A percentile compares a stretch with the other conserved stretches of the same genome.
Conservation (phyloP, 1,140 invertebrate genomes). For the Pantala flavescens region DNA sequence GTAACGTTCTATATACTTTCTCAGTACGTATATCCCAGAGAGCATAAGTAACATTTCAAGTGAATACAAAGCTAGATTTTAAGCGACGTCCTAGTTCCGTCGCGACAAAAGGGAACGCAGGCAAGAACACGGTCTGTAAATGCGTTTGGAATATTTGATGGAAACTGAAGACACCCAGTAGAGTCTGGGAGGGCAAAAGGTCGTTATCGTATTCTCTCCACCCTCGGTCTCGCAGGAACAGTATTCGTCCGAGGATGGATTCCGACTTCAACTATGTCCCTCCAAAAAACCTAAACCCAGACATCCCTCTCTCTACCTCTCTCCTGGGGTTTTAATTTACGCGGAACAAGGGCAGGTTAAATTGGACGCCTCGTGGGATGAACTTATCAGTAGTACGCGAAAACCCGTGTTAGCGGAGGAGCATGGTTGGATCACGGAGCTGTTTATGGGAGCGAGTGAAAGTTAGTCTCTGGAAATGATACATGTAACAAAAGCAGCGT, state of each 20-base stretch:
- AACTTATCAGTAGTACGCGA: not conserved
- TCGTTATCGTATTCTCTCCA: not conserved
- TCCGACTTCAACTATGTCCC: not conserved
- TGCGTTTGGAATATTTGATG: slow-evolving; percentile 7
- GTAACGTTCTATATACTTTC: too few species aligned
- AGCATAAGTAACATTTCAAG: not conserved
- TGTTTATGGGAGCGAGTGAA: slow-evolving; percentile 5
- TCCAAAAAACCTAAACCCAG: not conserved
- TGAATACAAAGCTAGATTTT: not conserved
- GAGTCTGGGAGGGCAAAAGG: not conserved
- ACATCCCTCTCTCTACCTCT: not conserved
- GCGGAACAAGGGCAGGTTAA: slow-evolving; percentile 7
- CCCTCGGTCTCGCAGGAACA: not conserved
- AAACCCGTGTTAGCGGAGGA: not conserved
- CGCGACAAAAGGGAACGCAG: not conserved
- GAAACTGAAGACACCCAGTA: not conserved
- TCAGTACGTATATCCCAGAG: not conserved
- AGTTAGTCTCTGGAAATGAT: not conserved
- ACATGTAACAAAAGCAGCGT: not conserved
- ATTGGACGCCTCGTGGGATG: not conserved
- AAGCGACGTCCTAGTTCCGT: not conserved
- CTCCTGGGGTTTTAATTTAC: slow-evolving; percentile 9
- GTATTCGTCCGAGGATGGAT: not conserved
- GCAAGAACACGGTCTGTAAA: not conserved
- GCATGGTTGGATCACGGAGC: not conserved